Evolutionary conservation across 2,888 invertebrate genomes (phyloP).

Genomic region (Clepsis dumicolana): DNA sequence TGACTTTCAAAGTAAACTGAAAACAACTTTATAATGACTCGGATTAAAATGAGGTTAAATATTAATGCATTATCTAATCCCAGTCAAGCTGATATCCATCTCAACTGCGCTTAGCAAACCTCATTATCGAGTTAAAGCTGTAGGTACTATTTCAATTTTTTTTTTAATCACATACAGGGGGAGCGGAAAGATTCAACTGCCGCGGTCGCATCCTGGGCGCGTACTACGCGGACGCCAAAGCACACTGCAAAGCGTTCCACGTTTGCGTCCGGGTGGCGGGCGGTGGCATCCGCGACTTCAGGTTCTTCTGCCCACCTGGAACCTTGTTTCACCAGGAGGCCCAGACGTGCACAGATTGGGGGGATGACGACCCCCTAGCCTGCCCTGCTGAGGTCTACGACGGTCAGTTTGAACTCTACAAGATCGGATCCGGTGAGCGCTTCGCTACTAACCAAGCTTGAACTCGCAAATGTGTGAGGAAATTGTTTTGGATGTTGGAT

Average conservation of each 20-base stretch:
- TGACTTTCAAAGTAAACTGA: too few relatives aligned
- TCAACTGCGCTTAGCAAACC: too few relatives aligned
- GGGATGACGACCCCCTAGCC: conserved; percentile 90
- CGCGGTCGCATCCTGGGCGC: conserved; percentile 94
- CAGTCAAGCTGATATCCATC: too few relatives aligned
- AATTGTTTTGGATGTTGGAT: not conserved
- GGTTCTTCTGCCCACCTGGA: conserved; percentile 95
- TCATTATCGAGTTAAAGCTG: too few relatives aligned
- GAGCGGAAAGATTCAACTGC: conserved; percentile 90
- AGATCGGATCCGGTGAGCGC: conserved; percentile 90
- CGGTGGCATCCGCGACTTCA: conserved; percentile 91
- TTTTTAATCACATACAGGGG: conserved; percentile 59
- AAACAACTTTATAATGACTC: too few relatives aligned
- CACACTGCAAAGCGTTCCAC: conserved; percentile 96
- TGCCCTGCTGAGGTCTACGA: conserved; percentile 94
- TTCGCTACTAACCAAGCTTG: conserved; percentile 76
- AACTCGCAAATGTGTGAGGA: conserved; percentile 49
- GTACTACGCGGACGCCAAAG: conserved; percentile 95
- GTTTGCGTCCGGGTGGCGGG: conserved; percentile 95
- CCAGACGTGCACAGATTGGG: conserved; percentile 96
- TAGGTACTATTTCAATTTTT: too few relatives aligned
- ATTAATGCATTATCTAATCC: too few relatives aligned
- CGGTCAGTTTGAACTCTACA: conserved; percentile 95
- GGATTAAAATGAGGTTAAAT: too few relatives aligned
- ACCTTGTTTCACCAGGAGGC: conserved; percentile 97